Conservation (phyloP, 2,888 invertebrate genomes). For the Cephus sareptanus region DNA sequence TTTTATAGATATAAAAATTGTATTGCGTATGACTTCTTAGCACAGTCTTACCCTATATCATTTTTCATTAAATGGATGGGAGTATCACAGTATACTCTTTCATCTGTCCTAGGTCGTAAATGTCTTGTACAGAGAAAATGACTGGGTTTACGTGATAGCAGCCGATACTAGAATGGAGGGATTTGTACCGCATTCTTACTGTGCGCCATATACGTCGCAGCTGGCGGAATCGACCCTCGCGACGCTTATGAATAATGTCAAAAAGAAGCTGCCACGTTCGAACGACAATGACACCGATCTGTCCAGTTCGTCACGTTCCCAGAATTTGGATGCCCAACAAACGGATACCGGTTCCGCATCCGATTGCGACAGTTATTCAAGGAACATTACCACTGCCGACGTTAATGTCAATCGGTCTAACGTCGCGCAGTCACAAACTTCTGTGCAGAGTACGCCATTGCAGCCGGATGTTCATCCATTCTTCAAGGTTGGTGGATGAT, state of each 20-base stretch:
- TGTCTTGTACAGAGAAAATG: conserved; percentile 93
- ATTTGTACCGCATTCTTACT: conserved; percentile 94
- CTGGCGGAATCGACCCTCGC: conserved; percentile 78
- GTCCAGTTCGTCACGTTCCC: conserved; percentile 50
- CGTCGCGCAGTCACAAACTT: conserved; percentile 68
- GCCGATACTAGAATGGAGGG: conserved; percentile 91
- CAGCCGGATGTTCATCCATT: conserved; percentile 71
- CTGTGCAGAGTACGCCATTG: conserved; percentile 67
- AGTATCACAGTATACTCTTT: background rate
- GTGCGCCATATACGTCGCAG: conserved; percentile 85
- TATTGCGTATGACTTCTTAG: background rate
- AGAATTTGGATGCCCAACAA: conserved; percentile 57
- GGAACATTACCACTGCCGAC: conserved; percentile 67
- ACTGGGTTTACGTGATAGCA: conserved; percentile 97
- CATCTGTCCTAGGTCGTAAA: conserved; percentile 78
- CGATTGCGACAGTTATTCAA: conserved; percentile 73
- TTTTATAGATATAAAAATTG: background rate
- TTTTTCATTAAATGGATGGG: background rate
- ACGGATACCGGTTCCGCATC: conserved; percentile 69
- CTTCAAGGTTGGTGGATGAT: conserved; percentile 65
- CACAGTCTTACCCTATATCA: background rate
- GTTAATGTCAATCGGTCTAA: conserved; percentile 61
- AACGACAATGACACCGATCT: conserved; percentile 57
- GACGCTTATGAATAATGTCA: conserved; percentile 70
- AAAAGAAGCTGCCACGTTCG: conserved; percentile 85